Conservation (phyloP, 2,113 vertebrate species). For the Tenebrosternarchus preto region DNA sequence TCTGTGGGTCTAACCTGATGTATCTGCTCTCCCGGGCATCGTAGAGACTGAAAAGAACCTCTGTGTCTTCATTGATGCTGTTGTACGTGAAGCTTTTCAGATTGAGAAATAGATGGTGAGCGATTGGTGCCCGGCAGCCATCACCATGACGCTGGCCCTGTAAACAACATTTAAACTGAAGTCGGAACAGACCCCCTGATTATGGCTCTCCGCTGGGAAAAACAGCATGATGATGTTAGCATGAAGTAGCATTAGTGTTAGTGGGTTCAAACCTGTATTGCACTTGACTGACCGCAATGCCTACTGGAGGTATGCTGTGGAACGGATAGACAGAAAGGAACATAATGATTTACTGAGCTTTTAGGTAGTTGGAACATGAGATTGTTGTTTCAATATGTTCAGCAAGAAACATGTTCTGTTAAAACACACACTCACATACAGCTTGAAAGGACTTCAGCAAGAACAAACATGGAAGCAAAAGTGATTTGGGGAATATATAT, state of each 20-base stretch:
- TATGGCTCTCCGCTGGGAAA: neutral
- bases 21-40: conserved; percentile 93
- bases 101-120: conserved; percentile 94
- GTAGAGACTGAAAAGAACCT: conserved; percentile 92
- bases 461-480: neutral
- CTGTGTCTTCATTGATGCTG: conserved; percentile 94
- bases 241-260: neutral
- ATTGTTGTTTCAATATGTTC: neutral
- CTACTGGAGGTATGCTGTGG: conserved; percentile 92
- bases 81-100: conserved; percentile 98
- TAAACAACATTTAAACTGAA: neutral
- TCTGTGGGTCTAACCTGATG: conserved; percentile 83
- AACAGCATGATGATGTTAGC: neutral
- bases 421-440: conserved; percentile 12
- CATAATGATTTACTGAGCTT: neutral
- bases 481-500: conserved; percentile 17
- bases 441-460: neutral
- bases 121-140: conserved; percentile 85
- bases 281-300: conserved; percentile 96
- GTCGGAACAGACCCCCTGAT: neutral
- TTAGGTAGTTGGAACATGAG: neutral
- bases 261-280: conserved; percentile 84
- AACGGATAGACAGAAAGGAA: conserved; percentile 58
- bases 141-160: conserved; percentile 87
- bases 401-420: neutral